phyloP scores from a whole-genome alignment of 1,140 invertebrate genomes.

The Dendrolimus kikuchii region DNA sequence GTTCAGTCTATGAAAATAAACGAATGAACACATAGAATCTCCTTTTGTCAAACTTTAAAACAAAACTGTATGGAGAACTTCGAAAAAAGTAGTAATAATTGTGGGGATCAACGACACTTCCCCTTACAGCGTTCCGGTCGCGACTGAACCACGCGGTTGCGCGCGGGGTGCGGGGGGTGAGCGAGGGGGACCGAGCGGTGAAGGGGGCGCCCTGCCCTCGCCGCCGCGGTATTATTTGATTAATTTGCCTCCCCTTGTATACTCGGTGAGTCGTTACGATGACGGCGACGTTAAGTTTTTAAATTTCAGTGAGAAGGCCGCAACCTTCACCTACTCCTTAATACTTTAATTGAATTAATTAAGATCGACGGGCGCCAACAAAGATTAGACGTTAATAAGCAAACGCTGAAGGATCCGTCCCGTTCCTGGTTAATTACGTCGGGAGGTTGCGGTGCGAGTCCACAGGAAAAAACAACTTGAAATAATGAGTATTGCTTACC shows the following conservation, averaged over 20 bases:
- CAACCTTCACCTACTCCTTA: slow-evolving; percentile 67
- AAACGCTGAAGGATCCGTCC: slow-evolving; percentile 54
- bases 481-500: slow-evolving; percentile 65
- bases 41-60: slow-evolving; percentile 58
- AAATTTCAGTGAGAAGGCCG: slow-evolving; percentile 61
- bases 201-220: slow-evolving; percentile 38
- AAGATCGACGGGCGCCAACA: slow-evolving; percentile 49
- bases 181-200: slow-evolving; percentile 11
- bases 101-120: slow-evolving; percentile 59
- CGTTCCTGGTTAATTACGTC: slow-evolving; percentile 62
- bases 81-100: slow-evolving; percentile 66
- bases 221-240: slow-evolving; percentile 69
- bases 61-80: slow-evolving; percentile 64
- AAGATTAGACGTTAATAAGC: slow-evolving; percentile 67
- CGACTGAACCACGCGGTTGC: slow-evolving; percentile 65
- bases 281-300: slow-evolving; percentile 65
- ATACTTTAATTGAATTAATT: slow-evolving; percentile 70
- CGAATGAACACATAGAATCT: slow-evolving; percentile 59
- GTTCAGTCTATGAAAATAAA: slow-evolving; percentile 50
- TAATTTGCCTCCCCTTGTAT: slow-evolving; percentile 71
- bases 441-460: slow-evolving; percentile 34
- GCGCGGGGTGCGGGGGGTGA: slow-evolving; percentile 30
- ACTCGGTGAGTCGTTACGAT: slow-evolving; percentile 64
- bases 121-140: slow-evolving; percentile 53
- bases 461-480: slow-evolving; percentile 53